These are phyloP conservation scores for Drosophila borborema DNA, from an alignment of 2,888 invertebrate species.

Conservation along the genomic window DNA sequence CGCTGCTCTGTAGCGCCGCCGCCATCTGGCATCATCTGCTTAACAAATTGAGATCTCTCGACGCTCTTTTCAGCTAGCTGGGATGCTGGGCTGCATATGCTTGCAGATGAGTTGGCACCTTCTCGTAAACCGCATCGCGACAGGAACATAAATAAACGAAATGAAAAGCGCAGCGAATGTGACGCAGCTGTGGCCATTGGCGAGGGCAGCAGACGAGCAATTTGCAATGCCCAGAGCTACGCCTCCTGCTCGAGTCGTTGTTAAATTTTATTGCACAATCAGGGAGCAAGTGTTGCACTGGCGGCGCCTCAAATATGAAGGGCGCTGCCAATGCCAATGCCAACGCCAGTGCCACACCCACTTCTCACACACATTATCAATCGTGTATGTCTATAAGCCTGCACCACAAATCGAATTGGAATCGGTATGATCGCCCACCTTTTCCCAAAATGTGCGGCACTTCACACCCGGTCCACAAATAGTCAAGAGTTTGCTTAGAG, in stretches of 20 bases:
- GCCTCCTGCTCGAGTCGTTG: slow-evolving; percentile 20
- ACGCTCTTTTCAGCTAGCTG: neutral
- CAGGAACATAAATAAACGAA: slow-evolving; percentile 76
- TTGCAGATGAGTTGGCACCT: slow-evolving; percentile 70
- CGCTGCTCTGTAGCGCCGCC: slow-evolving; percentile 43
- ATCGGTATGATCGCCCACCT: slow-evolving; percentile 70
- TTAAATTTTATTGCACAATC: slow-evolving; percentile 75
- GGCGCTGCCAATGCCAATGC: slow-evolving; percentile 39
- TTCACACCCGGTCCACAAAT: slow-evolving; percentile 69
- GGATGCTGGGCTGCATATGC: slow-evolving; percentile 7
- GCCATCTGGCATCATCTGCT: slow-evolving; percentile 76
- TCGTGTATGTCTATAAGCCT: neutral
- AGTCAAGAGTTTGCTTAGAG: slow-evolving; percentile 34
- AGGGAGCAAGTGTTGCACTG: slow-evolving; percentile 71
- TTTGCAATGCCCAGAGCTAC: slow-evolving; percentile 70
- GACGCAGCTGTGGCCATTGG: slow-evolving; percentile 63
- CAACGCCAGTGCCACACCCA: slow-evolving; percentile 67
- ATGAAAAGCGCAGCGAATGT: slow-evolving; percentile 77
- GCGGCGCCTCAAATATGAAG: slow-evolving; percentile 36
- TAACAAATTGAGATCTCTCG: slow-evolving; percentile 72
- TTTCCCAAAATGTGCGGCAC: slow-evolving; percentile 70
- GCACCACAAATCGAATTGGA: slow-evolving; percentile 48
- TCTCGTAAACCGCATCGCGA: slow-evolving; percentile 67
- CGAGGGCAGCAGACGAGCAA: slow-evolving; percentile 37
- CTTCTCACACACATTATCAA: slow-evolving; percentile 52